A percentile compares a stretch with the other conserved stretches of the same genome.
Evolutionary conservation across 2,797 vertebrate genomes (phyloP).

Genomic region (Aldrovandia affinis): DNA sequence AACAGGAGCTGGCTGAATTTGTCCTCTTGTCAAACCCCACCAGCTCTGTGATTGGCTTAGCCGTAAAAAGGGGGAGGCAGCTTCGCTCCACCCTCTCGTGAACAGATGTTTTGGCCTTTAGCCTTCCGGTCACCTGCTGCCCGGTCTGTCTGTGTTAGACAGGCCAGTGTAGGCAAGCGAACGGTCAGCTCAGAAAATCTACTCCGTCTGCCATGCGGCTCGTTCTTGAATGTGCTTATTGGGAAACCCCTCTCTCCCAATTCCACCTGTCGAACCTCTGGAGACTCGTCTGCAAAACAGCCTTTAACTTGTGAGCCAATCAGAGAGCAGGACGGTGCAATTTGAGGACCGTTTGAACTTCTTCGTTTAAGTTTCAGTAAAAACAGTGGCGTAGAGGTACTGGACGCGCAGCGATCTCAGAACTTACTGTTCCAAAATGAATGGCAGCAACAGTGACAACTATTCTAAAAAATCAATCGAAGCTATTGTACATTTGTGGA

Average conservation of each 20-base stretch:
- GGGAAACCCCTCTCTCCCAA: not conserved
- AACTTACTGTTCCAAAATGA: too few relatives aligned
- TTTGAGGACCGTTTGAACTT: not conserved
- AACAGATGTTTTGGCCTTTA: not conserved
- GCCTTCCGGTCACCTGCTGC: not conserved
- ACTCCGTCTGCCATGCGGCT: not conserved
- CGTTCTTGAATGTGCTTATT: not conserved
- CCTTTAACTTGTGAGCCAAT: not conserved
- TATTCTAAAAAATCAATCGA: too few relatives aligned
- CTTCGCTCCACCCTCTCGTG: not conserved
- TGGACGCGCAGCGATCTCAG: not conserved
- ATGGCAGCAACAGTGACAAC: too few relatives aligned
- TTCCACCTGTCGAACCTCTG: not conserved
- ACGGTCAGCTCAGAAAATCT: not conserved
- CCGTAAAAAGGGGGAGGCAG: not conserved
- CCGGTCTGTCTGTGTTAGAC: not conserved
- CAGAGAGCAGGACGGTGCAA: constrained; percentile 1
- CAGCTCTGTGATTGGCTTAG: not conserved
- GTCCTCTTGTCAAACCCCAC: not conserved
- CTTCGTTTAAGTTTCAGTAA: not conserved
- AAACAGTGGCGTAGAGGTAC: too few relatives aligned
- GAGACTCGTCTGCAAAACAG: not conserved
- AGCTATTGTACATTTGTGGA: too few relatives aligned
- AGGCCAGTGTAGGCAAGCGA: not conserved
- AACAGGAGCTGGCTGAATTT: not conserved